Conservation (phyloP, 2,797 vertebrate genomes). For the Masticophis lateralis region DNA sequence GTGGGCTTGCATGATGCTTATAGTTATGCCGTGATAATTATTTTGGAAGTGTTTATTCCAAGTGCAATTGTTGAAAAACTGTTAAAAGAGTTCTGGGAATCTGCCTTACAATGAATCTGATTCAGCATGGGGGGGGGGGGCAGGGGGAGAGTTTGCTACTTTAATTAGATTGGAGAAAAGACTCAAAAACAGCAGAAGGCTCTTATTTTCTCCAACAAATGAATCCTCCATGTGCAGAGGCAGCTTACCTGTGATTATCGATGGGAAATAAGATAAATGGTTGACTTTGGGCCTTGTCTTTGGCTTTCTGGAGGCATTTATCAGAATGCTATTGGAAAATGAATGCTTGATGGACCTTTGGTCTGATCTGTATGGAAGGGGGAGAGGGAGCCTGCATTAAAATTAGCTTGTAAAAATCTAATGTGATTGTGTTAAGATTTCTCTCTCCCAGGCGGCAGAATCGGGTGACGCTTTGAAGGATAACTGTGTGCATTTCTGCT, state of each 20-base stretch:
- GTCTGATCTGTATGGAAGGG: background rate
- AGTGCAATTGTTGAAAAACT: background rate
- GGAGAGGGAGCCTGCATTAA: background rate
- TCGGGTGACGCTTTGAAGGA: slow-evolving; percentile 1
- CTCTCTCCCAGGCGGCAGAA: background rate
- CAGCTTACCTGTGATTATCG: background rate
- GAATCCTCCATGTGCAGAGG: background rate
- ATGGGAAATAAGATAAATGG: background rate
- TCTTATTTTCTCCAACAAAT: background rate
- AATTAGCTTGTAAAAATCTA: slow-evolving; percentile 24
- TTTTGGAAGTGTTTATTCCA: background rate
- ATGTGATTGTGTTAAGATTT: slow-evolving; percentile 26
- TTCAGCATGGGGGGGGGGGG: background rate
- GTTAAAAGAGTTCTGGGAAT: background rate
- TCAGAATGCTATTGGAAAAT: too few relatives aligned
- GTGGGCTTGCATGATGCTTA: background rate
- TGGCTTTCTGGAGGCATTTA: background rate
- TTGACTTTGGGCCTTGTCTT: background rate
- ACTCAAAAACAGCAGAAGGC: background rate
- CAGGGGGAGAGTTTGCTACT: background rate
- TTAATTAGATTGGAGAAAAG: background rate
- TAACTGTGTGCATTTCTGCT: slow-evolving; percentile 21
- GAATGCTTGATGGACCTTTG: background rate
- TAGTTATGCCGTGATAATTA: background rate
- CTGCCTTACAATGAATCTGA: background rate